Evolutionary conservation across 2,113 vertebrate genomes (phyloP).

Genomic region (Emydocephalus ijimae): DNA sequence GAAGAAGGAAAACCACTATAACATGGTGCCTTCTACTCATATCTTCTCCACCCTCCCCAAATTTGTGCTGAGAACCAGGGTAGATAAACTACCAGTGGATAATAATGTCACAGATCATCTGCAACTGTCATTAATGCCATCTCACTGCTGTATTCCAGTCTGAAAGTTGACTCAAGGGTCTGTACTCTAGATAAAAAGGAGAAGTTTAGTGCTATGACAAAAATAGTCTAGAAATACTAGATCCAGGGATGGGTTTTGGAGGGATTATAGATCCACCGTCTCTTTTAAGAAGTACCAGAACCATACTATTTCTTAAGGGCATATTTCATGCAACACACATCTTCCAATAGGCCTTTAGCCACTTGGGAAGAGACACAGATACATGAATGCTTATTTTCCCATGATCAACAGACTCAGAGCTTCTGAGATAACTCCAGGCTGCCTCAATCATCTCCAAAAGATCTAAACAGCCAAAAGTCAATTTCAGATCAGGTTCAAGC

Average conservation of each 20-base stretch:
- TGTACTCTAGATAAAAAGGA: too few species aligned
- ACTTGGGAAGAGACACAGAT: neutral
- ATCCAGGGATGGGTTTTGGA: neutral
- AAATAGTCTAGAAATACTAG: neutral
- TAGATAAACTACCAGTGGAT: neutral
- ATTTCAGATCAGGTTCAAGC: neutral
- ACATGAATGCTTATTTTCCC: neutral
- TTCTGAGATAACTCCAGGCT: neutral
- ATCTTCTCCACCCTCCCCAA: neutral
- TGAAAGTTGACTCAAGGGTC: neutral
- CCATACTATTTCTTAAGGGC: neutral
- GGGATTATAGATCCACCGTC: neutral
- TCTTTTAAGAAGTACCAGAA: neutral
- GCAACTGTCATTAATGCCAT: neutral
- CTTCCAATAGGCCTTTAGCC: neutral
- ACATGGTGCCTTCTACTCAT: neutral
- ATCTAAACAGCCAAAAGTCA: neutral
- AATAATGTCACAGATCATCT: neutral
- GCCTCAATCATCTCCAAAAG: neutral
- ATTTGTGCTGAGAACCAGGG: neutral
- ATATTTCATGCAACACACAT: neutral
- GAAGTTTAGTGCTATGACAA: neutral
- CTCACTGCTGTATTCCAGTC: neutral
- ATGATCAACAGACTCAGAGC: neutral
- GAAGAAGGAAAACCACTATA: neutral